phyloP scores from a whole-genome alignment of 2,113 vertebrate species.

The Tricholaema leucomelas region DNA sequence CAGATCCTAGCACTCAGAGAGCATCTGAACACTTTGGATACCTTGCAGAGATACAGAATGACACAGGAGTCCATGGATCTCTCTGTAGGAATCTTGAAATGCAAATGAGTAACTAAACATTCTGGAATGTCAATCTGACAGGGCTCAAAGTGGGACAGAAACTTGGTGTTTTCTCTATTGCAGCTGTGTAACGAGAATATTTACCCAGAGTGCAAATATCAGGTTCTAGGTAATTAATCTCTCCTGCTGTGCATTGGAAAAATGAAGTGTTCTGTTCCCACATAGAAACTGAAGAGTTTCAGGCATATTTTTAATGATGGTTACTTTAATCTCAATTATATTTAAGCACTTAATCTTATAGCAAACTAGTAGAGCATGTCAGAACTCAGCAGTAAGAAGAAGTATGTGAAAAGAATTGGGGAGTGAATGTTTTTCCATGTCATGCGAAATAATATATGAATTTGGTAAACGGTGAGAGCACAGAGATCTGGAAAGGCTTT shows the following conservation, averaged over 20 bases:
- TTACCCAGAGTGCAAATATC: not conserved
- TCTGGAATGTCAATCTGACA: not conserved
- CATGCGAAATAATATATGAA: not conserved
- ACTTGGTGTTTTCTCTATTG: not conserved
- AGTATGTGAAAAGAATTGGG: not conserved
- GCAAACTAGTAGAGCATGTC: not conserved
- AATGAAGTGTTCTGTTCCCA: not conserved
- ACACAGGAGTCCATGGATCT: not conserved
- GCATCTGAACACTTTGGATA: not conserved
- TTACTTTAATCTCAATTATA: slow-evolving; percentile 5
- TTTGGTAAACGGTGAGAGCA: not conserved
- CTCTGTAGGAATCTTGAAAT: not conserved
- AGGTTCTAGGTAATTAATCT: not conserved
- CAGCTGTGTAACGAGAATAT: not conserved
- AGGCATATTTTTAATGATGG: not conserved
- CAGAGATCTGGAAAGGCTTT: not conserved
- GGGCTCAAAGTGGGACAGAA: not conserved
- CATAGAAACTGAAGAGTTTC: not conserved
- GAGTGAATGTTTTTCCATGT: slow-evolving; percentile 3
- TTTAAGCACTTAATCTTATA: slow-evolving; percentile 10
- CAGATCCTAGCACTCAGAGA: not conserved
- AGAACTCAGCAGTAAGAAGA: slow-evolving; percentile 4
- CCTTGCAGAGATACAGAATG: not conserved
- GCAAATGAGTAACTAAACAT: not conserved
- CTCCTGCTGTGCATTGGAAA: not conserved